Evolutionary conservation across 1,140 invertebrate genomes (phyloP), one percentile per base, ranked within the genome.

Genomic region (Tetramorium simillimum): DNA sequence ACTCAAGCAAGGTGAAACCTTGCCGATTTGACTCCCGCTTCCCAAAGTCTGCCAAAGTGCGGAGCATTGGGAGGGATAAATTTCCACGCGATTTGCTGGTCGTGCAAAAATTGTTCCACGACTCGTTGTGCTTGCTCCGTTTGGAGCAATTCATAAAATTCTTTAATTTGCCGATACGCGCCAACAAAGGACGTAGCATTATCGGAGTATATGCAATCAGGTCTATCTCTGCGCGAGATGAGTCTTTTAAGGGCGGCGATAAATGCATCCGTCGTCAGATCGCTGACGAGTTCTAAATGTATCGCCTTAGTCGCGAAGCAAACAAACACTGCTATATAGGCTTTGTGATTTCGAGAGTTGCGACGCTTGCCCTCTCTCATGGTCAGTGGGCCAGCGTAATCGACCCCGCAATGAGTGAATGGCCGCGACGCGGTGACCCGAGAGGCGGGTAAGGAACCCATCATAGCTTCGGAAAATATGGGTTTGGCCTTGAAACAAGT

Each of bases 241-340:
- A 86, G 63, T 43, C 85, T 14, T n/a, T 49, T 60, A 16, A 60
- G 10, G 0, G 56, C n/a, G 0, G 65, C 67, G 10, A 86, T 33
- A 46, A 86, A 72, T 0, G 85, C 46, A 0, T 63, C 56, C 0
- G 75, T 10, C 0, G 76, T 60, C 9, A 69, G 37, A 6, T 81
- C 76, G 18, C 63, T 80, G 0, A 86, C 67, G 2, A 86, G 10
- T 49, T 87, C 77, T 0, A 87, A 7, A 12, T 88, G 81, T 0
- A 80, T 5, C 0, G 63, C 70, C 60, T 87, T 90, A 0, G 58
- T 58, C 0, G 82, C n/a, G 0, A 88, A 67, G 40, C 75, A 87
- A 0, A 90, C 65, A 40, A 90, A 90, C 0, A 90, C 1, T 0
- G 86, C 67, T 6, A 88, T 28, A 18, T 90, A 87, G 1, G 78